A percentile compares a stretch with the other conserved stretches of the same genome.
These are phyloP conservation scores for Caenorhabditis briggsae DNA, from an alignment of 1,140 invertebrate species.

Conservation along the genomic window DNA sequence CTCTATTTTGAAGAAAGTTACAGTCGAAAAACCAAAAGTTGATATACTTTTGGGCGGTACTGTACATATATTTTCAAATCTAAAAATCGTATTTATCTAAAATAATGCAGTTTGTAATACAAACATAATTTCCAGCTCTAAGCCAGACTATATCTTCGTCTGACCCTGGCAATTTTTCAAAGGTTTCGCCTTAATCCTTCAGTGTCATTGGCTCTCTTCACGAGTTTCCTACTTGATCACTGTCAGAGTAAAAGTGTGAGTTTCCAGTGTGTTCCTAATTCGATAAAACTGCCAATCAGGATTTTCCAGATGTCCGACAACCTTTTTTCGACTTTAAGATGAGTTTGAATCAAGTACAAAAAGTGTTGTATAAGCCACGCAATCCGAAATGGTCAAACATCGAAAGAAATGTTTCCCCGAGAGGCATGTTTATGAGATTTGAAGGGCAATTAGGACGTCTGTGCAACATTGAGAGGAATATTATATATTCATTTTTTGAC, in stretches of 20 bases:
- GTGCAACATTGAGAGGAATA: not conserved
- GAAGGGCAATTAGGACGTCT: not conserved
- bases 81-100: too few relatives aligned
- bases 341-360: constrained; percentile 10
- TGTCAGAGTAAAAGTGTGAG: not conserved
- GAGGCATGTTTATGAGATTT: not conserved
- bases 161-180: not conserved
- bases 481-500: not conserved
- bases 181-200: not conserved
- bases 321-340: constrained; percentile 5
- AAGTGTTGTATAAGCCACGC: not conserved
- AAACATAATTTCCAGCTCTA: not conserved
- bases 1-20: too few relatives aligned
- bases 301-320: not conserved
- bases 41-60: too few relatives aligned
- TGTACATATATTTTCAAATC: too few relatives aligned
- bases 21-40: too few relatives aligned
- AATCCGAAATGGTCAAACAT: not conserved
- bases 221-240: not conserved
- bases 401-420: not conserved
- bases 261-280: constrained; percentile 8
- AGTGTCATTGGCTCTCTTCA: not conserved
- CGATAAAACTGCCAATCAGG: not conserved
- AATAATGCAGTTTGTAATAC: not conserved
- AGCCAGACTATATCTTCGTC: not conserved